phyloP scores from a whole-genome alignment of 2,113 vertebrate genomes.

The Trematocara zebra region DNA sequence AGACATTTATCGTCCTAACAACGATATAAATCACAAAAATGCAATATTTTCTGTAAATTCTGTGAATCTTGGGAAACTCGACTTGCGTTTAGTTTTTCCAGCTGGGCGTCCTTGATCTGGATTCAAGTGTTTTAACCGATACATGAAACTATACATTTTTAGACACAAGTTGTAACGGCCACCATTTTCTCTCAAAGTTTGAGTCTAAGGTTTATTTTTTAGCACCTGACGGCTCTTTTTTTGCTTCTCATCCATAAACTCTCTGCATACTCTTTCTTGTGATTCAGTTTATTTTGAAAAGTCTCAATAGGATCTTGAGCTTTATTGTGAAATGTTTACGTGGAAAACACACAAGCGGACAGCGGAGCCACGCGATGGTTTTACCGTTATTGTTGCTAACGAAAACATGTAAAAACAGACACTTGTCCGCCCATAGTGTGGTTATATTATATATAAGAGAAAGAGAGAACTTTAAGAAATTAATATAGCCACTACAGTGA shows the following conservation, averaged over 20 bases:
- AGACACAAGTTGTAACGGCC: neutral
- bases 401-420: neutral
- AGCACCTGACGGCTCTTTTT: neutral
- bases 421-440: neutral
- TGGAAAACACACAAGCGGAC: neutral
- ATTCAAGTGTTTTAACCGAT: neutral
- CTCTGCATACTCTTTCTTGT: neutral
- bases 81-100: neutral
- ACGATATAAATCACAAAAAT: neutral
- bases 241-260: neutral
- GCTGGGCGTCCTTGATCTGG: neutral
- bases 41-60: neutral
- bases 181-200: neutral
- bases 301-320: neutral
- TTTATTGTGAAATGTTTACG: neutral
- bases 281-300: neutral
- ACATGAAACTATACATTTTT: neutral
- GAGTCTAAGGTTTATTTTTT: neutral
- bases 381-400: neutral
- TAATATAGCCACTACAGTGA: neutral
- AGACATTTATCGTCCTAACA: neutral
- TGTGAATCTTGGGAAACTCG: neutral
- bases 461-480: neutral
- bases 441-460: neutral
- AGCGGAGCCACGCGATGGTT: neutral